Evolutionary conservation across 2,888 invertebrate genomes (phyloP).

Genomic region (Flexamia atlantica): DNA sequence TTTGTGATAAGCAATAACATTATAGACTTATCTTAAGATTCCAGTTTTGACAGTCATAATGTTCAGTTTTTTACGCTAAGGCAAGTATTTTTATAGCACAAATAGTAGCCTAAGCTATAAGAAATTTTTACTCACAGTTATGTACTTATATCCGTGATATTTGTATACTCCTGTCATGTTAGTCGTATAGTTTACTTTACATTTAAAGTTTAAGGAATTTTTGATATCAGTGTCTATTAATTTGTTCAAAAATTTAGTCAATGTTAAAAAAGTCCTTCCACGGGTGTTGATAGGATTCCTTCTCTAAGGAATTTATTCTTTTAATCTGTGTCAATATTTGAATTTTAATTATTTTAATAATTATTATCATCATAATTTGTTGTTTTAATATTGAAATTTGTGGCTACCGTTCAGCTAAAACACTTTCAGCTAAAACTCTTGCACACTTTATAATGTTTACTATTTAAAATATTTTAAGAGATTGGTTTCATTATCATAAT

Average conservation of each 20-base stretch:
- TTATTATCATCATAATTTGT: too few relatives aligned
- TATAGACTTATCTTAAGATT: not conserved
- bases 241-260: not conserved
- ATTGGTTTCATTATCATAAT: too few relatives aligned
- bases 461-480: too few relatives aligned
- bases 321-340: not conserved
- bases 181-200: not conserved
- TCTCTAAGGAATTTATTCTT: not conserved
- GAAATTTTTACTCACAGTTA: not conserved
- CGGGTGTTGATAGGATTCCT: too few relatives aligned
- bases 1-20: not conserved
- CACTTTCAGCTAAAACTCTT: too few relatives aligned
- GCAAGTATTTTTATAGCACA: not conserved
- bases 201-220: not conserved
- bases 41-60: not conserved
- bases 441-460: too few relatives aligned
- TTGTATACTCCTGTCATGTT: not conserved
- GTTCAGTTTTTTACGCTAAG: not conserved
- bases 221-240: not conserved
- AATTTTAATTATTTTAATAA: too few relatives aligned
- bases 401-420: too few relatives aligned
- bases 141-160: conserved; percentile 20
- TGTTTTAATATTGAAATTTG: not conserved
- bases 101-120: not conserved
- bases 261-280: not conserved